phyloP scores from a whole-genome alignment of 2,113 vertebrate species.

The Carlito syrichta region DNA sequence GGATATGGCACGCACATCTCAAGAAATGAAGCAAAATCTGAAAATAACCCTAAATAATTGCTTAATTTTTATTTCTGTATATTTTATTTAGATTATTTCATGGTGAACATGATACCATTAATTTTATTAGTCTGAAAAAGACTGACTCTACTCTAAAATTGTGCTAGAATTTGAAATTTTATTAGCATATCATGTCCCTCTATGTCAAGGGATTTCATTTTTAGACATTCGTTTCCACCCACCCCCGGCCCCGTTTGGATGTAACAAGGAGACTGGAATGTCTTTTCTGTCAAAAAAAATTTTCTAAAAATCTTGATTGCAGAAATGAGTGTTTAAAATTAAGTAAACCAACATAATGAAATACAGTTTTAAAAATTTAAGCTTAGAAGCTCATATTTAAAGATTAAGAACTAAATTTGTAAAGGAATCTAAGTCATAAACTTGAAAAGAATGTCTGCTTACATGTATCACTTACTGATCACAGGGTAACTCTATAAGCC shows the following conservation, averaged over 20 bases:
- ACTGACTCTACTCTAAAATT: constrained; percentile 39
- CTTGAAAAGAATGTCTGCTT: constrained; percentile 63
- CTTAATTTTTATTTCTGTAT: constrained; percentile 66
- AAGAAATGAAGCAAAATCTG: constrained; percentile 62
- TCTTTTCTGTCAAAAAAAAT: constrained; percentile 50
- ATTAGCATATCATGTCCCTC: constrained; percentile 21
- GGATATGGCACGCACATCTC: constrained; percentile 67
- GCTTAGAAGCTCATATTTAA: constrained; percentile 69
- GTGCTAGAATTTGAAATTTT: constrained; percentile 51
- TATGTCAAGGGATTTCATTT: constrained; percentile 26
- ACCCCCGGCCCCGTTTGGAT: neutral
- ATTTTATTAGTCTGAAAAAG: constrained; percentile 48
- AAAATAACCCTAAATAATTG: constrained; percentile 64
- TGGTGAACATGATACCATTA: constrained; percentile 45
- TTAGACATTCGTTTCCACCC: neutral
- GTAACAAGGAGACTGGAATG: constrained; percentile 41
- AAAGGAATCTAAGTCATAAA: constrained; percentile 58
- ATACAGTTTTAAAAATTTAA: constrained; percentile 68
- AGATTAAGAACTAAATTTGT: constrained; percentile 61
- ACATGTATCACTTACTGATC: constrained; percentile 61
- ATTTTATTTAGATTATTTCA: constrained; percentile 69
- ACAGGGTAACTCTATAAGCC: constrained; percentile 57
- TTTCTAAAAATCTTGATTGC: neutral
- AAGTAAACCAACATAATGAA: constrained; percentile 50
- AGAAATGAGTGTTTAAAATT: constrained; percentile 56